Conservation (phyloP, 2,888 invertebrate genomes). For the Buathra laborator region DNA sequence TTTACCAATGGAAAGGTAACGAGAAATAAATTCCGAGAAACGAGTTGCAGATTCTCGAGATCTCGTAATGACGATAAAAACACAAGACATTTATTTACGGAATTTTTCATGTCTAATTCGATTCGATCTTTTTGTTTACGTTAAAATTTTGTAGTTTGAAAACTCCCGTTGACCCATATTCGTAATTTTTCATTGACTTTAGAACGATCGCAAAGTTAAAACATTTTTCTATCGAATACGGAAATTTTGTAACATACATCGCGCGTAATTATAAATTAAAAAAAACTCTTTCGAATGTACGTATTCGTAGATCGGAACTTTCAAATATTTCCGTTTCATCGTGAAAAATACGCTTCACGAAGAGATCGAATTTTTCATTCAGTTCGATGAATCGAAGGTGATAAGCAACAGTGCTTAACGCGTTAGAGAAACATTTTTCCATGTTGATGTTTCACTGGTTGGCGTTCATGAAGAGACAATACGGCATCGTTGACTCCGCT, state of each 20-base stretch:
- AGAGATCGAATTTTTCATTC: not conserved
- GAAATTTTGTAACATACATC: too few species aligned
- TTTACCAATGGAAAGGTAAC: not conserved
- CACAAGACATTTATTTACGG: not conserved
- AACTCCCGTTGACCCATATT: not conserved
- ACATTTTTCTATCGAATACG: not conserved
- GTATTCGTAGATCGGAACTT: too few species aligned
- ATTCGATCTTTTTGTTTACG: not conserved
- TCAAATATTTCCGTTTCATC: too few species aligned
- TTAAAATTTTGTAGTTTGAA: not conserved
- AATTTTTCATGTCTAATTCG: conserved; percentile 6
- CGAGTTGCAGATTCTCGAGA: conserved; percentile 12
- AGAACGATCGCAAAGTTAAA: too few species aligned
- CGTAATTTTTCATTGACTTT: not conserved
- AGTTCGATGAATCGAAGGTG: not conserved
- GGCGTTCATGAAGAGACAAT: not conserved
- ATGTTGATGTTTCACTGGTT: not conserved
- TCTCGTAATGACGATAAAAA: conserved; percentile 31
- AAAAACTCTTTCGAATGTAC: too few species aligned
- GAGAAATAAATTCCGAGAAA: not conserved
- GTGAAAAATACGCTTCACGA: too few species aligned
- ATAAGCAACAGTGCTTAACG: not conserved
- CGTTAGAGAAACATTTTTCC: not conserved
- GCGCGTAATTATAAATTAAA: too few species aligned
- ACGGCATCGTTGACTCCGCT: too few species aligned